Evolutionary conservation across 2,797 vertebrate genomes (phyloP).

Genomic region (Hozukius guyotensis): DNA sequence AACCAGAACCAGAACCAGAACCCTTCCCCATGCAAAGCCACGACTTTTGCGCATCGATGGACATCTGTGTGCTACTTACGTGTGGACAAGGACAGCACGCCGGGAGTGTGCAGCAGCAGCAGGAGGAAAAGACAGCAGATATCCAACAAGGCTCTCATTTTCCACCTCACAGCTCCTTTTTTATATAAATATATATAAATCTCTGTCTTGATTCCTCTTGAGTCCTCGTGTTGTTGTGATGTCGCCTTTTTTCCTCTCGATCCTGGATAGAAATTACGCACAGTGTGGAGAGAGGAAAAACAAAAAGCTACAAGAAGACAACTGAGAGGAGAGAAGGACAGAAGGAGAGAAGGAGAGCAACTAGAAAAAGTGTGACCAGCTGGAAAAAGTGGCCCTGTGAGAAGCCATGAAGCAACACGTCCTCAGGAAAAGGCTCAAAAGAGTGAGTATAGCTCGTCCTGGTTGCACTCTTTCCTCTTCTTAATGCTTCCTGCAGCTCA

Average conservation of each 20-base stretch:
- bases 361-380: slow-evolving; percentile 40
- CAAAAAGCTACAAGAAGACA: slow-evolving; percentile 39
- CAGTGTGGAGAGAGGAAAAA: slow-evolving; percentile 32
- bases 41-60: slow-evolving; percentile 56
- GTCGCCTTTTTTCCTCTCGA: slow-evolving; percentile 43
- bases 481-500: slow-evolving; percentile 88
- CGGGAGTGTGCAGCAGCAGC: slow-evolving; percentile 77
- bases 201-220: slow-evolving; percentile 16
- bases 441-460: slow-evolving; percentile 56
- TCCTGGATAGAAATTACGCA: slow-evolving; percentile 67
- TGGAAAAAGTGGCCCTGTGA: slow-evolving; percentile 35
- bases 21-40: background rate
- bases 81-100: slow-evolving; percentile 81
- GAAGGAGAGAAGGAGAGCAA: slow-evolving; percentile 28
- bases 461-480: slow-evolving; percentile 78
- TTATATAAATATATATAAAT: background rate
- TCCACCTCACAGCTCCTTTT: slow-evolving; percentile 22
- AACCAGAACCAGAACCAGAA: background rate
- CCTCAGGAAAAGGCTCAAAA: slow-evolving; percentile 16
- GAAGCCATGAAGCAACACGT: slow-evolving; percentile 32
- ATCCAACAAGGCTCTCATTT: slow-evolving; percentile 74
- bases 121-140: slow-evolving; percentile 71
- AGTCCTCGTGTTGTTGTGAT: slow-evolving; percentile 59
- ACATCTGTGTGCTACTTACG: slow-evolving; percentile 81
- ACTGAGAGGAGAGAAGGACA: slow-evolving; percentile 32